Base-by-base conservation (phyloP, 2,797 vertebrate species). In the Cheirogaleus major region DNA sequence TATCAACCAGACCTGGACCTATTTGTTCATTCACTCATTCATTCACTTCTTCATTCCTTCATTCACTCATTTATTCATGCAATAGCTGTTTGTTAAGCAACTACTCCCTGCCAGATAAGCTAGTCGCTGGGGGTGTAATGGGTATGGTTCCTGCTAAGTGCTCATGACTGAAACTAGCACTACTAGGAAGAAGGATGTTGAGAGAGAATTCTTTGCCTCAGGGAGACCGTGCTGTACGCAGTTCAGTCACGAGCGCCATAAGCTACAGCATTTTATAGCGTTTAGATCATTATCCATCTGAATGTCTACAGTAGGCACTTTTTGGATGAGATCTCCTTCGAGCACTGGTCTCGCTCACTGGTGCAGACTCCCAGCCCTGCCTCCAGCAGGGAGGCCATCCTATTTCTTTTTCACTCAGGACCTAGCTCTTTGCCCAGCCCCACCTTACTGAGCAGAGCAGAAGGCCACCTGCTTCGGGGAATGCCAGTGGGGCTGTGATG, bases 241-340 rank as follows among this genome's bases (percentile, higher is more conserved):
- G 0, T 15, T 5, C 57, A 5, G 23, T 22, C 22, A 4, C 6
- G 57, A 69, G 7, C 9, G 1, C 72, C 0, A 1, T 10, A 12
- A 4, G 13, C 32, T 9, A 2, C 23, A 12, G 35, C 50, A 0
- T 25, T n/a, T 80, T 15, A n/a, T n/a, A 18, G 22, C 22, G 0
- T 27, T 41, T 11, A 23, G 13, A 2, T 67, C 20, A 11, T 89
- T 69, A 0, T 65, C 50, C 38, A 0, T 8, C 52, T 43, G 25
- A 41, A 20, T 8, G 32, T 89, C 70, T 30, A 0, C 10, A 27
- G 14, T 9, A 35, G n/a, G 38, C 25, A n/a, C 27, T 35, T 69
- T 9, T 12, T 0, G 13, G 30, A 38, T 20, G 20, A 17, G 7
- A 11, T 57, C 27, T 43, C 89, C 70, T 25, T 52, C 23, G 3